A percentile compares a stretch with the other conserved stretches of the same genome.
Evolutionary conservation across 2,888 invertebrate genomes (phyloP).

Genomic region (Phaedon cochleariae): DNA sequence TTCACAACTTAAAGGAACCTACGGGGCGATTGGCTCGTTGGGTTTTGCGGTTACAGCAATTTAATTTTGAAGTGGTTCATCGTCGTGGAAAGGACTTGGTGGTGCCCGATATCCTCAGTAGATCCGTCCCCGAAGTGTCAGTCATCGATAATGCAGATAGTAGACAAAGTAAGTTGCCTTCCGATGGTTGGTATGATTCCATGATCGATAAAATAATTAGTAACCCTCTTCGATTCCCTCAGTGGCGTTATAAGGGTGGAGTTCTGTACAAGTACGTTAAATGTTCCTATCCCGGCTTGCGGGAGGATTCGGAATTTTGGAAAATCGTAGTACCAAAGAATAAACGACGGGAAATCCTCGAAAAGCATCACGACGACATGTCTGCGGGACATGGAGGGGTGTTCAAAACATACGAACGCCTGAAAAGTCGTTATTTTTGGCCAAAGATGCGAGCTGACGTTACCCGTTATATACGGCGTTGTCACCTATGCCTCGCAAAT

Average conservation of each 20-base stretch:
- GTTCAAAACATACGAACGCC: slow-evolving; percentile 6
- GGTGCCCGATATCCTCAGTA: slow-evolving; percentile 26
- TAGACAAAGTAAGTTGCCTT: slow-evolving; percentile 12
- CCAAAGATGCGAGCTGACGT: slow-evolving; percentile 11
- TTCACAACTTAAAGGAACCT: slow-evolving; percentile 28
- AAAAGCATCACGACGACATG: slow-evolving; percentile 4
- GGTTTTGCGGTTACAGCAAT: slow-evolving; percentile 30
- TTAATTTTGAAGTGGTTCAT: slow-evolving; percentile 34
- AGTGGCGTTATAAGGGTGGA: neutral
- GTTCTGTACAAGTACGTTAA: slow-evolving; percentile 2
- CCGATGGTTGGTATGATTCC: neutral
- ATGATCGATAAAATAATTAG: neutral
- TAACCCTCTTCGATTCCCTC: neutral
- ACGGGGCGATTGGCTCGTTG: slow-evolving; percentile 17
- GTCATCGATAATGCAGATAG: neutral
- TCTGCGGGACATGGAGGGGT: slow-evolving; percentile 16
- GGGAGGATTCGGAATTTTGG: slow-evolving; percentile 10
- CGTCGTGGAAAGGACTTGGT: slow-evolving; percentile 25
- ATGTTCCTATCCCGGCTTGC: neutral
- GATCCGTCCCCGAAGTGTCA: neutral
- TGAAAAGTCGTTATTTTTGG: slow-evolving; percentile 15
- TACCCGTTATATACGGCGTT: neutral
- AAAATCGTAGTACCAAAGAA: slow-evolving; percentile 18
- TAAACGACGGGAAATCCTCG: neutral
- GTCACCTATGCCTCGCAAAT: slow-evolving; percentile 1